Conservation (phyloP, 1,140 invertebrate species). For the Pseudomyrmex dendroicus region DNA sequence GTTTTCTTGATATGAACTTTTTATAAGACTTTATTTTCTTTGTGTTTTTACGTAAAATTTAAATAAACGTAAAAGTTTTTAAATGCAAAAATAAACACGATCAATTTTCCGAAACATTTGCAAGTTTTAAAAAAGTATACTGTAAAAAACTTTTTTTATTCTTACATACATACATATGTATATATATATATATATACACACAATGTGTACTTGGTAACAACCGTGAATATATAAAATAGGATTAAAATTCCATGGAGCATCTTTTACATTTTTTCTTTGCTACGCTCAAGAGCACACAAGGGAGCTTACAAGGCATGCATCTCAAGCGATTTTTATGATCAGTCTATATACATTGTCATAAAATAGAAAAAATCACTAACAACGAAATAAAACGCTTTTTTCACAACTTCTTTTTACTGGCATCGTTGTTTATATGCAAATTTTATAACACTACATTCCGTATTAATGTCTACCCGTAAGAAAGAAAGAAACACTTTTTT, state of each 20-base stretch:
- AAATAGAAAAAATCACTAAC: slow-evolving; percentile 39
- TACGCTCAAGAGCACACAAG: slow-evolving; percentile 68
- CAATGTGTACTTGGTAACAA: background rate
- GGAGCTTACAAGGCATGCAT: slow-evolving; percentile 75
- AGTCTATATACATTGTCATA: slow-evolving; percentile 35
- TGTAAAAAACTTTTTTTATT: background rate
- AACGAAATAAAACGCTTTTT: background rate
- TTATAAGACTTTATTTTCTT: no score
- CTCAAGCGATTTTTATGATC: slow-evolving; percentile 75
- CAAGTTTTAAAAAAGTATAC: background rate
- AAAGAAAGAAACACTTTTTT: background rate
- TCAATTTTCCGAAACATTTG: background rate
- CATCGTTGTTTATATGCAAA: background rate
- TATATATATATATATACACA: background rate
- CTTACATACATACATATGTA: background rate
- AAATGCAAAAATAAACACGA: slow-evolving; percentile 11
- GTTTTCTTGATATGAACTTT: no score
- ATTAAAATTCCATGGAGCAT: slow-evolving; percentile 79
- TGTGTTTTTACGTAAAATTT: background rate
- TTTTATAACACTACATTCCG: background rate
- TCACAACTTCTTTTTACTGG: no score
- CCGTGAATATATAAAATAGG: slow-evolving; percentile 40
- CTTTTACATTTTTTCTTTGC: slow-evolving; percentile 75
- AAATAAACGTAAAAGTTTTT: background rate
- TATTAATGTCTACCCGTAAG: background rate